phyloP scores from a whole-genome alignment of 2,888 invertebrate species.

The Brachypterus glaber region DNA sequence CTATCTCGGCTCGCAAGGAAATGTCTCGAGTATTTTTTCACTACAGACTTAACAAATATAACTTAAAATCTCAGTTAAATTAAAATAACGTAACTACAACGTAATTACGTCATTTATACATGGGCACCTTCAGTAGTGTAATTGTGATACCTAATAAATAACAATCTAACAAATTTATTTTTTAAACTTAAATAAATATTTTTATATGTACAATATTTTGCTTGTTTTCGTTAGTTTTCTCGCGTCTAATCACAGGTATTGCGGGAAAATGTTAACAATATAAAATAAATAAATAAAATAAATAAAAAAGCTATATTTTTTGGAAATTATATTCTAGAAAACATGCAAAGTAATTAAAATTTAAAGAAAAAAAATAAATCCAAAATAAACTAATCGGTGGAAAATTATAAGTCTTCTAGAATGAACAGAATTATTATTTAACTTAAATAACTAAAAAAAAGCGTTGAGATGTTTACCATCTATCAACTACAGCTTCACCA shows the following conservation, averaged over 20 bases:
- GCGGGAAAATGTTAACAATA: slow-evolving; percentile 24
- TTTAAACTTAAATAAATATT: slow-evolving; percentile 22
- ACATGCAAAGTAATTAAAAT: slow-evolving; percentile 14
- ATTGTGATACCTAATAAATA: not conserved
- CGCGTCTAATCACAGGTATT: slow-evolving; percentile 35
- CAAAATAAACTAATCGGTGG: slow-evolving; percentile 13
- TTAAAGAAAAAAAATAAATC: slow-evolving; percentile 17
- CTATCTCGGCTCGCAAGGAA: no score
- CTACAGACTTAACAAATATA: no score
- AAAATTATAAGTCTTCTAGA: slow-evolving; percentile 28
- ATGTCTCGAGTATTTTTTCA: no score
- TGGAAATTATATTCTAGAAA: slow-evolving; percentile 3
- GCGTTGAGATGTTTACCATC: slow-evolving; percentile 47
- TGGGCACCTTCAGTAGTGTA: not conserved
- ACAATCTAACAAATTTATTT: slow-evolving; percentile 17
- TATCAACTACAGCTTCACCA: slow-evolving; percentile 62
- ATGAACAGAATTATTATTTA: slow-evolving; percentile 22
- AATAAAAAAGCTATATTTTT: slow-evolving; percentile 7
- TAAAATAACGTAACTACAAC: no score
- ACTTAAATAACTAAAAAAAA: slow-evolving; percentile 24
- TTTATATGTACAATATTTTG: slow-evolving; percentile 25
- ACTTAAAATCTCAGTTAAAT: no score
- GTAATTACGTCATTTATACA: no score
- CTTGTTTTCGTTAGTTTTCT: slow-evolving; percentile 20
- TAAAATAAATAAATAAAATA: slow-evolving; percentile 18